Base-by-base conservation (phyloP, 1,140 invertebrate genomes). In the Saccostrea cuccullata region DNA sequence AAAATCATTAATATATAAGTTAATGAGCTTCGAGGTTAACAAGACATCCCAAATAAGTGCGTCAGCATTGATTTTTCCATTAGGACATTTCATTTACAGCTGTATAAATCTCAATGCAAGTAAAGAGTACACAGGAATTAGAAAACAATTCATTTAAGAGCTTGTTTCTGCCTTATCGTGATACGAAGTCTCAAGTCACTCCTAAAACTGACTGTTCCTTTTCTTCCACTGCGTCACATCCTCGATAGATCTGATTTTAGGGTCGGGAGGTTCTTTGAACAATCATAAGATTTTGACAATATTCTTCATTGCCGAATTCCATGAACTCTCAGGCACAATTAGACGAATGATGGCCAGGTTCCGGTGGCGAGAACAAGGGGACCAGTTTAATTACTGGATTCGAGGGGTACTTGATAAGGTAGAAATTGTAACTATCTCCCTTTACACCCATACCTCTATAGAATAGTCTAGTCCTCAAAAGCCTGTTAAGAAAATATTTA, bases 361-460 rank as follows among this genome's bases (percentile, higher is more conserved):
- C 11, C 70, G 70, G 5, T 77, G 70, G 70, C 70, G 70, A 77
- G 70, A 77, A 36, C 70, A 77, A 26, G 70, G 70, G 26, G 70
- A 77, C 70, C 70, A 77, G 26, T 77, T 77, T 77, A 77, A 77
- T 77, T 77, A 77, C 26, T 77, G 70, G 70, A 77, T 77, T 36
- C 70, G 70, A 12, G 70, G 70, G 26, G 70, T 77, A 11, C 70
- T 77, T 3, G 70, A 77, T 36, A 77, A 77, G 70, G 70, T 77
- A 77, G 9, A 26, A 77, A 77, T 36, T 15, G 15, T 77, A 77
- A 26, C 36, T 77, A 2, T 64, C 17, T 64, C 58, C 58, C 15
- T 64, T 47, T 47, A 47, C 9, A 47, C 9, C 47, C 47, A 47
- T 47, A 47, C 47, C 47, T 47, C 9, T 9, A 47, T 47, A 47